A percentile compares a stretch with the other conserved stretches of the same genome.
Conservation (phyloP, 1,140 invertebrate genomes). For the Macrocentrus cingulum region DNA sequence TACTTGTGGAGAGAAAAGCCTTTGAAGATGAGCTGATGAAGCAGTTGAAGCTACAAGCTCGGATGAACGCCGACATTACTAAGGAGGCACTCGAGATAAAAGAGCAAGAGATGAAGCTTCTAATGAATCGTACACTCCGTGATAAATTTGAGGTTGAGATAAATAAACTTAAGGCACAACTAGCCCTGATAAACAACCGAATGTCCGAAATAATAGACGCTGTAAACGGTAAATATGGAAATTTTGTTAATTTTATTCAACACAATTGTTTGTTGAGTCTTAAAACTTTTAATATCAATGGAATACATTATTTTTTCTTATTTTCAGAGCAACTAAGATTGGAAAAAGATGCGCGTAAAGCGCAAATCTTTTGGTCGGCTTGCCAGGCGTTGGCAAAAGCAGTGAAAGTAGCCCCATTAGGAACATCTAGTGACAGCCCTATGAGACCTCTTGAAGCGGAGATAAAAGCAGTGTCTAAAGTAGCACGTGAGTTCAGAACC, state of each 20-base stretch:
- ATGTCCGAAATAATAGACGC: slow-evolving; percentile 86
- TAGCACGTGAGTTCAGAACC: slow-evolving; percentile 64
- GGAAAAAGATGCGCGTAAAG: slow-evolving; percentile 77
- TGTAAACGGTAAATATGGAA: slow-evolving; percentile 73
- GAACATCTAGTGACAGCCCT: slow-evolving; percentile 57
- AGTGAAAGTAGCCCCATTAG: slow-evolving; percentile 66
- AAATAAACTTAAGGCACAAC: slow-evolving; percentile 72
- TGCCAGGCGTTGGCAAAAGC: slow-evolving; percentile 81
- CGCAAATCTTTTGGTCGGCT: slow-evolving; percentile 89
- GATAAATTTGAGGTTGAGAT: slow-evolving; percentile 72
- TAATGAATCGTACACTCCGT: slow-evolving; percentile 66
- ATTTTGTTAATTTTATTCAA: slow-evolving; percentile 8
- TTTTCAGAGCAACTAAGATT: slow-evolving; percentile 65
- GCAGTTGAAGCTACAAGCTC: slow-evolving; percentile 77
- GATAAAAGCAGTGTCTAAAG: slow-evolving; percentile 68
- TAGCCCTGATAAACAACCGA: slow-evolving; percentile 79
- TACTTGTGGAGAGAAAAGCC: slow-evolving; percentile 65
- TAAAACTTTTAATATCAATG: background rate
- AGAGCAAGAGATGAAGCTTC: slow-evolving; percentile 69
- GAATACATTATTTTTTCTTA: slow-evolving; percentile 14
- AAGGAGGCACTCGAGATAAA: slow-evolving; percentile 72
- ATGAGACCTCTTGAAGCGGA: slow-evolving; percentile 76
- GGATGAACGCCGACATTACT: slow-evolving; percentile 82
- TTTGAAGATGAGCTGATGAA: slow-evolving; percentile 74
- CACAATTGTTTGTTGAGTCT: background rate